These are phyloP conservation scores for Eilema griseolum DNA, from an alignment of 2,888 invertebrate species.

Conservation along the genomic window DNA sequence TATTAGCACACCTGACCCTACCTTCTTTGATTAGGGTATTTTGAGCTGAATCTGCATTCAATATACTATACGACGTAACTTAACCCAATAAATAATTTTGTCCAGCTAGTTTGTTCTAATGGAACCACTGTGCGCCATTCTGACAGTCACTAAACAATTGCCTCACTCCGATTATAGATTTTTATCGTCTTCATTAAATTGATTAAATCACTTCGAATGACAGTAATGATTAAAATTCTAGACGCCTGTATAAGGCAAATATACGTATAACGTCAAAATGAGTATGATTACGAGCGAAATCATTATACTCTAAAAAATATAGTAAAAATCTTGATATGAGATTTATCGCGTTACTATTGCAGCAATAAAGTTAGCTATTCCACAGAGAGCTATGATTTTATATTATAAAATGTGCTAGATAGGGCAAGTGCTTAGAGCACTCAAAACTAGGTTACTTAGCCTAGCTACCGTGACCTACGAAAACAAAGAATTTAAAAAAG, in stretches of 20 bases:
- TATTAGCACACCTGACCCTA: no score
- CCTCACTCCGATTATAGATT: not conserved
- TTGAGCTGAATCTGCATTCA: no score
- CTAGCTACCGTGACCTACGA: not conserved
- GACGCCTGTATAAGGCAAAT: not conserved
- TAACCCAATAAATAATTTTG: no score
- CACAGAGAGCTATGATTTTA: not conserved
- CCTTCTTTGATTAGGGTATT: no score
- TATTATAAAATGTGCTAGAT: not conserved
- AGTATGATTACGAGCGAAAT: not conserved
- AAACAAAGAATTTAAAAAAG: no score
- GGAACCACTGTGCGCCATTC: not conserved
- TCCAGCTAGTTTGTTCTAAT: no score
- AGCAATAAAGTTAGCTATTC: not conserved
- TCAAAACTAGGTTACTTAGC: not conserved
- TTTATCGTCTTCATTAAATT: not conserved
- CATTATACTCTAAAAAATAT: not conserved
- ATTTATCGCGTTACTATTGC: not conserved
- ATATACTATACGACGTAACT: no score
- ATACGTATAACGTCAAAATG: not conserved
- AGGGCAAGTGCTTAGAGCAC: not conserved
- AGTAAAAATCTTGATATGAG: not conserved
- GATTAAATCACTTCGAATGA: not conserved
- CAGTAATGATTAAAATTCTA: not conserved
- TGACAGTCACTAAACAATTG: not conserved